These are phyloP conservation scores for Dolomedes plantarius DNA, from an alignment of 2,888 invertebrate species.

Conservation along the genomic window DNA sequence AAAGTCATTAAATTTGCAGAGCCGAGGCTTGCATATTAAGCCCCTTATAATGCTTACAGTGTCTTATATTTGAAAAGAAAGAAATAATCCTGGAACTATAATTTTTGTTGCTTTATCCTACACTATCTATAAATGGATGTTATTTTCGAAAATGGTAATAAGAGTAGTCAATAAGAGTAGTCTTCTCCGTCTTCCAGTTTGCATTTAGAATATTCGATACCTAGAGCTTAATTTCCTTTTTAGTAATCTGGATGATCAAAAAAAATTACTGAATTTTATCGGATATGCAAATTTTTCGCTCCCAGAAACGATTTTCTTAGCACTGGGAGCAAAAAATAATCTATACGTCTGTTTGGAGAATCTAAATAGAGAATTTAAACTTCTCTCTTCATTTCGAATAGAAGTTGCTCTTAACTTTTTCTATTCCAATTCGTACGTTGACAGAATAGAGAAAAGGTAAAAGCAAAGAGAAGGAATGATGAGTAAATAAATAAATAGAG, in stretches of 20 bases:
- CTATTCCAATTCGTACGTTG: background rate
- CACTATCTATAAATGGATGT: background rate
- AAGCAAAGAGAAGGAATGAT: conserved; percentile 35
- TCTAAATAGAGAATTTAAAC: conserved; percentile 13
- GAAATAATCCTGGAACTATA: too few relatives aligned
- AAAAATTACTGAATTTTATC: conserved; percentile 35
- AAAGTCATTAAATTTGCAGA: too few relatives aligned
- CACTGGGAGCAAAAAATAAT: conserved; percentile 14
- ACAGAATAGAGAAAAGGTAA: conserved; percentile 23
- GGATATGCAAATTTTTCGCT: conserved; percentile 42
- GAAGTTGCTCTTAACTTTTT: too few relatives aligned
- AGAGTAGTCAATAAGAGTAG: conserved; percentile 10
- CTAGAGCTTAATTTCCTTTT: background rate
- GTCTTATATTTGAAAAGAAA: too few relatives aligned
- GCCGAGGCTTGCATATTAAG: too few relatives aligned
- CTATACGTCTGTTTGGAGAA: background rate
- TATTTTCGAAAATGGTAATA: conserved; percentile 3
- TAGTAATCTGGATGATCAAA: background rate
- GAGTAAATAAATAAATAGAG: conserved; percentile 50
- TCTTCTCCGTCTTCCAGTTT: conserved; percentile 11
- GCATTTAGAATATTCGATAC: conserved; percentile 33
- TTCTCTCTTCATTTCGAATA: conserved; percentile 20
- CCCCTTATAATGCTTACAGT: too few relatives aligned
- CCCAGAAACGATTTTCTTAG: conserved; percentile 23
- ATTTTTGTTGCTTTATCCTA: background rate